Percentiles rank a stretch among this genome's conserved stretches.
These are phyloP conservation scores for Carapus acus DNA, from an alignment of 2,797 vertebrate species.

Conservation along the genomic window DNA sequence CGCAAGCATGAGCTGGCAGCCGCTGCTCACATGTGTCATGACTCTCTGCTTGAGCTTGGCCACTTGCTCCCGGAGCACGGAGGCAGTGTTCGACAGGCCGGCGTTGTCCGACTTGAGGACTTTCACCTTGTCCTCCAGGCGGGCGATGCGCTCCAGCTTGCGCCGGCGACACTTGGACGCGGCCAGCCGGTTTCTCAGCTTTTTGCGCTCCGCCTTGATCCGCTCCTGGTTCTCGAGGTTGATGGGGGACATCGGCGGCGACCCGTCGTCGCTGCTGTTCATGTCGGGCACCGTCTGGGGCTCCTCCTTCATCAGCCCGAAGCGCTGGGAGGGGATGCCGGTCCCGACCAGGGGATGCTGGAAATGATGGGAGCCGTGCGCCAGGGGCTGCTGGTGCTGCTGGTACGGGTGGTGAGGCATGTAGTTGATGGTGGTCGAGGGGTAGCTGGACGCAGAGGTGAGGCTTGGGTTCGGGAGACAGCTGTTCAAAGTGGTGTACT, in stretches of 20 bases:
- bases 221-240: slow-evolving; percentile 89
- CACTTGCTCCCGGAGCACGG: slow-evolving; percentile 85
- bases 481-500: slow-evolving; percentile 86
- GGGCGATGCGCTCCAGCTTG: slow-evolving; percentile 91
- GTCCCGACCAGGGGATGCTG: slow-evolving; percentile 64
- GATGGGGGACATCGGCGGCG: slow-evolving; percentile 85
- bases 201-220: slow-evolving; percentile 88
- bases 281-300: slow-evolving; percentile 89
- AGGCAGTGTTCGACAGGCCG: slow-evolving; percentile 82
- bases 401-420: slow-evolving; percentile 78
- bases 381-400: slow-evolving; percentile 62
- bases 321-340: slow-evolving; percentile 66
- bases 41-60: slow-evolving; percentile 91
- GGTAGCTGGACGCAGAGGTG: slow-evolving; percentile 71
- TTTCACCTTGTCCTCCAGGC: slow-evolving; percentile 91
- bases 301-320: slow-evolving; percentile 81
- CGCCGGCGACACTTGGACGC: slow-evolving; percentile 90
- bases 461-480: slow-evolving; percentile 74
- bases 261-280: slow-evolving; percentile 76
- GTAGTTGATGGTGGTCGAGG: slow-evolving; percentile 89
- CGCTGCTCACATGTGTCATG: slow-evolving; percentile 88
- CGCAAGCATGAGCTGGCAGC: slow-evolving; percentile 86
- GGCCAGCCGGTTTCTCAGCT: slow-evolving; percentile 85
- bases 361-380: slow-evolving; percentile 69
- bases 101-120: slow-evolving; percentile 86